Evolutionary conservation across 2,797 vertebrate species (phyloP).

Genomic region (Adrianichthys oophorus): DNA sequence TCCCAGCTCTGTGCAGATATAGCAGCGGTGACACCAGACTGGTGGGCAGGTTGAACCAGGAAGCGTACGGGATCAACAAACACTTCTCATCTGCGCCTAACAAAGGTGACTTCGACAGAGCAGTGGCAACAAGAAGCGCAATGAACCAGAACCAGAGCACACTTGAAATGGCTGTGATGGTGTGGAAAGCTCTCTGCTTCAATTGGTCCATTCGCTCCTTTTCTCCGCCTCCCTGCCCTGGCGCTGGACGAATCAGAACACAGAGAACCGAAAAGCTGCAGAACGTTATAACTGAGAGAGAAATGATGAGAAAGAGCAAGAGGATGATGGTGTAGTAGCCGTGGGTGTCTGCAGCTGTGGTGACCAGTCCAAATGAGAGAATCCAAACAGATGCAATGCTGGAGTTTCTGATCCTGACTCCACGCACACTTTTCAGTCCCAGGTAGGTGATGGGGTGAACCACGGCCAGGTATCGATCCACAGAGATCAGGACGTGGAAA

Average conservation of each 20-base stretch:
- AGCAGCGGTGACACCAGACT: neutral
- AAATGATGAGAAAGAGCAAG: neutral
- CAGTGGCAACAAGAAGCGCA: neutral
- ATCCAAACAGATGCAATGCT: neutral
- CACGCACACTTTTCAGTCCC: too few relatives aligned
- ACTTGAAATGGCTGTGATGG: conserved; percentile 2
- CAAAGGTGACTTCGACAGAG: neutral
- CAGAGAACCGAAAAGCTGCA: neutral
- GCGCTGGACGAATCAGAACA: neutral
- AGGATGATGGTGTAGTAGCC: neutral
- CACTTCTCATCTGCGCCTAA: neutral
- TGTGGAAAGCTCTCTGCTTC: conserved; percentile 19
- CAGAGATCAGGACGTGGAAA: too few relatives aligned
- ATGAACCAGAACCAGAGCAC: conserved; percentile 1
- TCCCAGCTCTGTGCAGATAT: neutral
- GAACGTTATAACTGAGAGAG: neutral
- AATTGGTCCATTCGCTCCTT: neutral
- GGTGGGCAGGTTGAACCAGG: neutral
- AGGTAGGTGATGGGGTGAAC: too few relatives aligned
- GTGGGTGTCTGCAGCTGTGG: neutral
- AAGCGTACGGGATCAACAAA: neutral
- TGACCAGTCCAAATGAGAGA: neutral
- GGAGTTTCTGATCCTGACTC: too few relatives aligned
- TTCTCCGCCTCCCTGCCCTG: neutral
- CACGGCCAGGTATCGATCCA: too few relatives aligned